Base-by-base conservation (phyloP, 2,797 vertebrate species). In the Mormyrus proboscirostris region DNA sequence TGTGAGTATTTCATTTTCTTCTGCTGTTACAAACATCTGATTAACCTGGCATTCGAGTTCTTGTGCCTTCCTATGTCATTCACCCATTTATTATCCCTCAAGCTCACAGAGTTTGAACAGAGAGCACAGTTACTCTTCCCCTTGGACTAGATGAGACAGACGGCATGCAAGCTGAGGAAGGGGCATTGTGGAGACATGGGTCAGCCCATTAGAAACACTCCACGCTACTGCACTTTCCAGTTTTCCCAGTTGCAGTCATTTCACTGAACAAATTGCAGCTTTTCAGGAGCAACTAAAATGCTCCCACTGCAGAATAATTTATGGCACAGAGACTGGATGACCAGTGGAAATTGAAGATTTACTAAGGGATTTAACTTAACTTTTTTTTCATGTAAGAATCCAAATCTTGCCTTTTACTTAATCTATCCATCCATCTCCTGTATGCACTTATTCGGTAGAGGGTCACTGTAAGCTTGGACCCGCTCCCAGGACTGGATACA, bases 331-430 rank as follows among this genome's bases (percentile, higher is more conserved):
- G 84, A n/a, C 84, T 53, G 84, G 50, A 86, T 25, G 50, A 19
- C n/a, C 47, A 86, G 25, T 55, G 84, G 55, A 82, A 82, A 82
- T 47, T 44, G 38, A 55, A 29, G 47, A 51, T 51, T 85, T 29
- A 29, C 69, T 41, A 76, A 82, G 76, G 76, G 76, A 47, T 82
- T 82, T 82, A 82, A 19, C 76, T 47, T 47, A 79, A 79, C 14
- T 79, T 79, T 47, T 47, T 82, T 82, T 44, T 82, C 76, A 82
- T 82, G 69, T 47, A 82, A 82, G 41, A 41, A 82, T 82, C 76
- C 19, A 8, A 82, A 47, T 82, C 41, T 47, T 44, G 41, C 19
- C 76, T 47, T 82, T 47, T 82, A 33, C 84, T 53, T 53, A 55
- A 53, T 86, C 50, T 55, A 55, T 53, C 49, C 49, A 86, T 53